Conservation (phyloP, 1,140 invertebrate species). For the Oscheius sp. region DNA sequence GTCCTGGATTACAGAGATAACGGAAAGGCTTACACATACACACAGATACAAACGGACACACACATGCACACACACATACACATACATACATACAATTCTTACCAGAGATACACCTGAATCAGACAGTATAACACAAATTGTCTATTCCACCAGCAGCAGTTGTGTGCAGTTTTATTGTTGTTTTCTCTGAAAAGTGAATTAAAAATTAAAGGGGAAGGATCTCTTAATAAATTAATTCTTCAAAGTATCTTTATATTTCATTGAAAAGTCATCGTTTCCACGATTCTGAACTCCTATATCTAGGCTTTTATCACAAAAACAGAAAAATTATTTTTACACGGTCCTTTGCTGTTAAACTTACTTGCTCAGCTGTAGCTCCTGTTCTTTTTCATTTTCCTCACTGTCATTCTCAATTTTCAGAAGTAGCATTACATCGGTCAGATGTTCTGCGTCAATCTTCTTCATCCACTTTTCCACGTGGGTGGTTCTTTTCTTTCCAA, state of each 20-base stretch:
- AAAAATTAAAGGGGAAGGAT: no score
- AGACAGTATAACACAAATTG: neutral
- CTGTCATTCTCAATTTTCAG: neutral
- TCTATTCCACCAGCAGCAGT: neutral
- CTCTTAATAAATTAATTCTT: no score
- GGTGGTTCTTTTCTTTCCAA: slow-evolving; percentile 31
- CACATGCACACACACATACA: no score
- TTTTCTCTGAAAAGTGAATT: slow-evolving; percentile 16
- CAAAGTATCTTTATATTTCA: no score
- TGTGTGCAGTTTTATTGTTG: slow-evolving; percentile 1
- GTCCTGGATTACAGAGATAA: slow-evolving; percentile 52
- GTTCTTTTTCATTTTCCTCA: slow-evolving; percentile 14
- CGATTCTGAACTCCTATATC: no score
- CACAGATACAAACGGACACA: no score
- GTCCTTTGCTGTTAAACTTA: neutral
- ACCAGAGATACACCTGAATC: slow-evolving; percentile 7
- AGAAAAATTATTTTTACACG: no score
- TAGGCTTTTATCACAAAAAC: no score
- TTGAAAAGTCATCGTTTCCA: no score
- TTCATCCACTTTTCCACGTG: slow-evolving; percentile 30
- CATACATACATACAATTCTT: no score
- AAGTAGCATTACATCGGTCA: slow-evolving; percentile 12
- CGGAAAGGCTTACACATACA: no score
- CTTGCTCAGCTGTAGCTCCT: neutral
- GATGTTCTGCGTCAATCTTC: slow-evolving; percentile 12